Conservation (phyloP, 2,797 vertebrate genomes). For the Halcyon chelicuti region DNA sequence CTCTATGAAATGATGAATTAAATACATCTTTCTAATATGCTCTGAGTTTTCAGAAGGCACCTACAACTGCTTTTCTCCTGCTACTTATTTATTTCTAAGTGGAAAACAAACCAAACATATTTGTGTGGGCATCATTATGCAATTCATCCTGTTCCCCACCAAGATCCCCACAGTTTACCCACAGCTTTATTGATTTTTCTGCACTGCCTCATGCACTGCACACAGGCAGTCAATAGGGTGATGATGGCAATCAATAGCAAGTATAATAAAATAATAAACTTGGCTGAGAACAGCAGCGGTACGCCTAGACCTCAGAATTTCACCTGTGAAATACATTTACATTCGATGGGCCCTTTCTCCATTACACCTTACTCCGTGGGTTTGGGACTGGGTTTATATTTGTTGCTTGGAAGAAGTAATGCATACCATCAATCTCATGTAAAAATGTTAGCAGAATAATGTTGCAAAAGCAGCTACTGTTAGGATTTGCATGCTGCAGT, state of each 20-base stretch:
- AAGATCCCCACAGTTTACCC: background rate
- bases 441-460: background rate
- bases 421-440: background rate
- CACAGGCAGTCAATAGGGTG: background rate
- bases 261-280: constrained; percentile 2
- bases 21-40: background rate
- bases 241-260: background rate
- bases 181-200: background rate
- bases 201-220: background rate
- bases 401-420: background rate
- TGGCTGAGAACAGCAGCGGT: background rate
- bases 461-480: background rate
- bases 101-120: background rate
- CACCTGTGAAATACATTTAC: background rate
- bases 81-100: background rate
- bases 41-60: background rate
- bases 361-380: background rate
- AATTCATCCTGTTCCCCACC: background rate
- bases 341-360: background rate
- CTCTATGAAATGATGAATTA: background rate
- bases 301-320: background rate
- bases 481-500: background rate
- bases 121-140: background rate
- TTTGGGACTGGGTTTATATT: background rate
- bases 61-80: background rate